phyloP scores from a whole-genome alignment of 2,888 invertebrate genomes.

The Scaptomyza flava region DNA sequence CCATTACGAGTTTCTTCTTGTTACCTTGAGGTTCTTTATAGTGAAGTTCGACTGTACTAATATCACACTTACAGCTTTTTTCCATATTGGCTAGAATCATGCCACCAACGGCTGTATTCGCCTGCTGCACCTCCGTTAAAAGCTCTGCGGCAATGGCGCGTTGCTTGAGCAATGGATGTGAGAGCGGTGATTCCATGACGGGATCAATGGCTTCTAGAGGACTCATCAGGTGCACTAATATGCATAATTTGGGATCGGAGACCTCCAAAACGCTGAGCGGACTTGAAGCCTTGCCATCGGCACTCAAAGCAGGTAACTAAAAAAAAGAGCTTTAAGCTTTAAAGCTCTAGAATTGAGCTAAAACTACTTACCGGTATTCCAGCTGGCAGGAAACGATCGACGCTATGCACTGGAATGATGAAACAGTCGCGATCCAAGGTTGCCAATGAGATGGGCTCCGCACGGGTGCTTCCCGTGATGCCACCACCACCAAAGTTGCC shows the following conservation, averaged over 20 bases:
- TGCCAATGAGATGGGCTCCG: conserved; percentile 91
- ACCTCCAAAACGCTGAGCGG: conserved; percentile 91
- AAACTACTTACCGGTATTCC: conserved; percentile 90
- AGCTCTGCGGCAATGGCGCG: conserved; percentile 91
- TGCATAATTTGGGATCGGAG: conserved; percentile 94
- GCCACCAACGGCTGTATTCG: conserved; percentile 90
- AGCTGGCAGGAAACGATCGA: conserved; percentile 94
- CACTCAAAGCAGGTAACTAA: conserved; percentile 88
- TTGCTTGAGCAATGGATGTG: conserved; percentile 92
- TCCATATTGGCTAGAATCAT: conserved; percentile 96
- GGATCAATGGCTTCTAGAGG: conserved; percentile 94
- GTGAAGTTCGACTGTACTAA: no score
- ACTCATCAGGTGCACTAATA: conserved; percentile 95
- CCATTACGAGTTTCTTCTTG: no score
- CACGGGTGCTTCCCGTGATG: conserved; percentile 74
- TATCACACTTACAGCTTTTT: conserved; percentile 87
- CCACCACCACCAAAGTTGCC: conserved; percentile 75
- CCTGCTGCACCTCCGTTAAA: conserved; percentile 88
- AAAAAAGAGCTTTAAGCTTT: background rate
- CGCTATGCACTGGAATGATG: conserved; percentile 95
- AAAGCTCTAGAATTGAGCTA: fast-evolving
- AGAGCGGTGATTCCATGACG: conserved; percentile 92
- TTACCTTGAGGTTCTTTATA: no score
- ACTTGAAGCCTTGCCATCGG: conserved; percentile 85
- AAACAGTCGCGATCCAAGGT: conserved; percentile 95